phyloP scores from a whole-genome alignment of 2,797 vertebrate genomes.

The Esox masquinongy region DNA sequence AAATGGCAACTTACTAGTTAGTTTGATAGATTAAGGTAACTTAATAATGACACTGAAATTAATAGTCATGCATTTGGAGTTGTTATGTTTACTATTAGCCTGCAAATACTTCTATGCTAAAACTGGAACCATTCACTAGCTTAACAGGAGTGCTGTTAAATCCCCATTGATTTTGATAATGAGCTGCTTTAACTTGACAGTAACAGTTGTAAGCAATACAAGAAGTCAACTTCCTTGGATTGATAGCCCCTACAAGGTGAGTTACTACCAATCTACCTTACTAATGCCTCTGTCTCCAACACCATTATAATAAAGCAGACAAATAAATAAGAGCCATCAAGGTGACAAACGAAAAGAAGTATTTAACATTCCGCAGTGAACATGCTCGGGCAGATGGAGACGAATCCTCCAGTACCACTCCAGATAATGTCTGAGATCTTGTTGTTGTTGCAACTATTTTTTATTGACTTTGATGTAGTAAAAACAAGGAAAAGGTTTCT shows the following conservation, averaged over 20 bases:
- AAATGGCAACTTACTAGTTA: background rate
- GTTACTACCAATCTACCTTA: constrained; percentile 80
- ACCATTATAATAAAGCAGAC: constrained; percentile 28
- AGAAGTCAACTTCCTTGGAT: constrained; percentile 76
- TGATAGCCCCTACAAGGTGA: constrained; percentile 76
- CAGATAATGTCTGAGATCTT: background rate
- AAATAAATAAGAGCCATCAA: constrained; percentile 41
- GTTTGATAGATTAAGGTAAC: background rate
- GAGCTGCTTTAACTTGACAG: constrained; percentile 82
- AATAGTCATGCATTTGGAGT: background rate
- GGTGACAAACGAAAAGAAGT: constrained; percentile 28
- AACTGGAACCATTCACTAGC: constrained; percentile 81
- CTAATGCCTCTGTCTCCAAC: constrained; percentile 50
- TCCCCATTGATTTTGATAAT: constrained; percentile 84
- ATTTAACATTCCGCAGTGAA: constrained; percentile 23
- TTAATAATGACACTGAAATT: background rate
- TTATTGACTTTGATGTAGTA: background rate
- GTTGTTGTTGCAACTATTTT: background rate
- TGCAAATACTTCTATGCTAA: constrained; percentile 67
- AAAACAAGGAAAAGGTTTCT: background rate
- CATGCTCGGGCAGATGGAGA: constrained; percentile 1
- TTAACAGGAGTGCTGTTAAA: constrained; percentile 83
- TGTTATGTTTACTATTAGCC: background rate
- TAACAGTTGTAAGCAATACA: constrained; percentile 78
- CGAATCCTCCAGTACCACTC: background rate